Evolutionary conservation across 2,888 invertebrate species (phyloP).

Genomic region (Myopa tessellatipennis): DNA sequence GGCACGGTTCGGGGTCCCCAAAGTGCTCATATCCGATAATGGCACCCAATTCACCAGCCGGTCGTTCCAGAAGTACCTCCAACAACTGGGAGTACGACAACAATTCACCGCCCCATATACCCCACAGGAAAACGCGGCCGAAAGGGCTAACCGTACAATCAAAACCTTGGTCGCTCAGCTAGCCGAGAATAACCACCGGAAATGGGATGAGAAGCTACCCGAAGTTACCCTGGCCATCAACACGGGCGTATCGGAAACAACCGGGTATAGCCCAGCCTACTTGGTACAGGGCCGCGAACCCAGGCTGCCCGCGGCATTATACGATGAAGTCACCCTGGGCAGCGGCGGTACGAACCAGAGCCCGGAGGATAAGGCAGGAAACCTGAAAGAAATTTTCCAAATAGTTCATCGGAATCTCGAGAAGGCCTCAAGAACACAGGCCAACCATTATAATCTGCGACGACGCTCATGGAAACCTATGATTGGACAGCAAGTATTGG

Average conservation of each 20-base stretch:
- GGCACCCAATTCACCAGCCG: slow-evolving; percentile 31
- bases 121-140: slow-evolving; percentile 23
- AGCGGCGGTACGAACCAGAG: too few relatives aligned
- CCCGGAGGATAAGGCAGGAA: too few relatives aligned
- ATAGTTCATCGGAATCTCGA: neutral
- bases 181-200: neutral
- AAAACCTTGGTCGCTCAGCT: slow-evolving; percentile 19
- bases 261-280: neutral
- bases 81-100: neutral
- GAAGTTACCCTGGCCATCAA: slow-evolving; percentile 20
- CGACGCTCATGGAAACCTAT: neutral
- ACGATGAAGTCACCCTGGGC: too few relatives aligned
- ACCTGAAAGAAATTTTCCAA: neutral
- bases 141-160: slow-evolving; percentile 10
- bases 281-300: slow-evolving; percentile 3
- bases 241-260: slow-evolving; percentile 7
- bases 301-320: too few relatives aligned
- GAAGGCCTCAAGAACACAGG: neutral
- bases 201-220: slow-evolving; percentile 17
- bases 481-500: neutral
- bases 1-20: slow-evolving; percentile 9
- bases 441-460: neutral
- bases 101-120: too few relatives aligned
- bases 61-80: neutral
- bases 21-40: slow-evolving; percentile 32